Evolutionary conservation across 1,140 invertebrate species (phyloP).

Genomic region (Brachionus asplanchnoidis): DNA sequence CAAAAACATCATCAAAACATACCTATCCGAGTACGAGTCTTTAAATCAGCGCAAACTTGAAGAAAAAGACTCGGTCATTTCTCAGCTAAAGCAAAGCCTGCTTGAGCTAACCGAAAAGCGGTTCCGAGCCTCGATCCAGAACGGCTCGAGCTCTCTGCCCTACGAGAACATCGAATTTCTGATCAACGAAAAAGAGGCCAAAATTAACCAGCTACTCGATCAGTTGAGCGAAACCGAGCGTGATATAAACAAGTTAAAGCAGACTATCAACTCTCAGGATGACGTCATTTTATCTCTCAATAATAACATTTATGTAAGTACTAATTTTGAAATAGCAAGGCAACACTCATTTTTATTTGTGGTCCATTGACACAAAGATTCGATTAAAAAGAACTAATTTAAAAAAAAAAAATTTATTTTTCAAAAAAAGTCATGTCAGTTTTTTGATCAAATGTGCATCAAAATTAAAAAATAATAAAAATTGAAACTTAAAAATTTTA

Average conservation of each 20-base stretch:
- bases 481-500: no score
- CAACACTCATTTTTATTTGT: no score
- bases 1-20: conserved; percentile 8
- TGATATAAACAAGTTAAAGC: neutral
- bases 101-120: conserved; percentile 29
- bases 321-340: neutral
- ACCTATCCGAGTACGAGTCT: neutral
- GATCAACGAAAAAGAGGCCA: conserved; percentile 1
- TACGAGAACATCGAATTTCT: neutral
- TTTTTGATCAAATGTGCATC: no score
- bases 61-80: conserved; percentile 14
- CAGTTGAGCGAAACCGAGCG: neutral
- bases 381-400: no score
- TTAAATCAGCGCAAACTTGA: neutral
- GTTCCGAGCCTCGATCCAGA: neutral
- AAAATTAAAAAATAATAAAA: no score
- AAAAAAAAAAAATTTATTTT: no score
- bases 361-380: no score
- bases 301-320: conserved; percentile 7
- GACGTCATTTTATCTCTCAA: conserved; percentile 18
- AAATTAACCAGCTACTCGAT: neutral
- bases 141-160: neutral
- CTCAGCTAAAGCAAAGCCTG: neutral
- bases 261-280: neutral
- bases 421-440: no score